Base-by-base conservation (phyloP, 2,888 invertebrate species). In the Acleris emargana region DNA sequence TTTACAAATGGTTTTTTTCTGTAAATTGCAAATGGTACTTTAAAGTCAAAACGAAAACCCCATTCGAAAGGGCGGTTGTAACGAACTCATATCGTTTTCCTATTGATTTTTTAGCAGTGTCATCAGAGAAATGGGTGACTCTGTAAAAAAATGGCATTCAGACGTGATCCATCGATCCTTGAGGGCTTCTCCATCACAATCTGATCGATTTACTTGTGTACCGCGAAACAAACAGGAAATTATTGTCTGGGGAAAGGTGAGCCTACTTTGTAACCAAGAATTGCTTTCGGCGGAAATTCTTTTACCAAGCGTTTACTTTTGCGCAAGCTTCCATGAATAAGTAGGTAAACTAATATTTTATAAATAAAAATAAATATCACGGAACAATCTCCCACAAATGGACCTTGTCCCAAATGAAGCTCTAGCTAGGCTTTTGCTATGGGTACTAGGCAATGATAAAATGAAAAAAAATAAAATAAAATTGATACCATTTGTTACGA, bases 211-310 rank as follows among this genome's bases (percentile, higher is more conserved):
- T 52, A 18, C 47, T 58, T 18, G 52, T 52, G 51, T 59, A 43
- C 60, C 25, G 51, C 51, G 13, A 52, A 28, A 45, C 52, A 45
- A 45, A 51, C 52, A 53, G 52, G 60, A 60, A 60, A 60, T 60
- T 59, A 59, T 59, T 52, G 52, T n/a, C 60, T 43, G 43, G 60
- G 60, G 60, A 45, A 45, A 25, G 43, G 52, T 45, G 32, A 25
- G 20, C 53, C 38, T 53, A 59, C 43, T 43, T 60, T 51, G n/a
- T 25, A 18, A 32, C 43, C 52, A 3, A 13, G 16, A 45, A 25
- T 59, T 59, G 51, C 25, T 17, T 43, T 60, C 25, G 16, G 18
- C 51, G 13, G 50, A 32, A 58, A 58, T 58, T 49, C 18, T 58
- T 58, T 60, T 47, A 18, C 22, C 13, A 6, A 22, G 28, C 47